phyloP scores from a whole-genome alignment of 2,888 invertebrate genomes.

The Andrena praecox region DNA sequence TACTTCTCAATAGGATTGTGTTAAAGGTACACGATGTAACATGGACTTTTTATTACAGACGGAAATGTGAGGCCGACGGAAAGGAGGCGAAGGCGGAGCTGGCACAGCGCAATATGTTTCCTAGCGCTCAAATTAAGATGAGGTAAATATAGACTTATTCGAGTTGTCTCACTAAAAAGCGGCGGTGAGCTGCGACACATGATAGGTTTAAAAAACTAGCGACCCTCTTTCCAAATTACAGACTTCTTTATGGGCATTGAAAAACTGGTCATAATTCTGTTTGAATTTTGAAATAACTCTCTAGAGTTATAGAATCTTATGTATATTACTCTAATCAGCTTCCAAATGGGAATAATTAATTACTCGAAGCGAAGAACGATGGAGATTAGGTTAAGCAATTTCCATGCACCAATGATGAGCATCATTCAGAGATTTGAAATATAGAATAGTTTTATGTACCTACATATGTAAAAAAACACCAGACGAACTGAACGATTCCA shows the following conservation, averaged over 20 bases:
- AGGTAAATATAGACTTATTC: slow-evolving; percentile 75
- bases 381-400: not conserved
- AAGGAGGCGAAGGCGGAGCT: slow-evolving; percentile 84
- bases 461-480: no score
- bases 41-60: slow-evolving; percentile 79
- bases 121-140: slow-evolving; percentile 85
- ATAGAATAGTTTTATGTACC: no score
- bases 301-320: no score
- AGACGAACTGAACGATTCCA: no score
- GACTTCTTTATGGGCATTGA: no score
- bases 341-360: not conserved
- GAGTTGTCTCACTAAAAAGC: slow-evolving; percentile 17
- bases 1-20: slow-evolving; percentile 7
- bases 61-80: slow-evolving; percentile 85
- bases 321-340: no score
- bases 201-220: no score
- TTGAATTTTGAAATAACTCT: no score
- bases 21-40: slow-evolving; percentile 9
- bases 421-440: no score
- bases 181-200: not conserved
- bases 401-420: not conserved
- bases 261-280: no score
- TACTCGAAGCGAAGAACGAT: not conserved
- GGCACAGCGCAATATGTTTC: slow-evolving; percentile 84
- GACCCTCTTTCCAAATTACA: no score